Conservation (phyloP, 1,140 invertebrate species). For the Araneus ventricosus region DNA sequence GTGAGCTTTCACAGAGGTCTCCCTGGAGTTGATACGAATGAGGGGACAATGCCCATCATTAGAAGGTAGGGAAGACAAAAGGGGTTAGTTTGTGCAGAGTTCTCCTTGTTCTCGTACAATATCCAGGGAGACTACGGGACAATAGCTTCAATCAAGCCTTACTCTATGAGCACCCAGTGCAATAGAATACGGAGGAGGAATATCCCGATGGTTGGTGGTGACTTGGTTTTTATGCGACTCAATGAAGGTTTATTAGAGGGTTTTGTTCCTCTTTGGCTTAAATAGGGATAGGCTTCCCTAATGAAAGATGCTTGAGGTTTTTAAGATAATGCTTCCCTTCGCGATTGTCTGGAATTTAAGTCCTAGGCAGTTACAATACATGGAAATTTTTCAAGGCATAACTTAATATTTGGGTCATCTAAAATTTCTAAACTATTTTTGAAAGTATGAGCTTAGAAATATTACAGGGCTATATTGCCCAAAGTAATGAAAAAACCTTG, state of each 20-base stretch:
- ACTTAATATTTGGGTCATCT: too few species aligned
- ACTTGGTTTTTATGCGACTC: not conserved
- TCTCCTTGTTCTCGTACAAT: conserved; percentile 43
- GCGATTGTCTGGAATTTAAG: not conserved
- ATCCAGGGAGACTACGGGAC: conserved; percentile 27
- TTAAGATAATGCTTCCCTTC: not conserved
- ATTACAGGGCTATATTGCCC: too few species aligned
- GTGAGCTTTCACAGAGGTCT: not conserved
- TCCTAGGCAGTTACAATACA: not conserved
- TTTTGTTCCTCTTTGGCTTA: conserved; percentile 4
- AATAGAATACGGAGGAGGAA: not conserved
- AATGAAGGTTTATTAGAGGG: conserved; percentile 37
- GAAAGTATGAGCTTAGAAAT: too few species aligned
- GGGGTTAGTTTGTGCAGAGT: conserved; percentile 35
- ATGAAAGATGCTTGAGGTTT: not conserved
- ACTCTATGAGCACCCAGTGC: not conserved
- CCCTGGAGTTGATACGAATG: conserved; percentile 27
- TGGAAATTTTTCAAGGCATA: not conserved
- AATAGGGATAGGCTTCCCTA: not conserved
- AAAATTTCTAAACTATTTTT: too few species aligned
- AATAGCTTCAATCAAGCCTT: conserved; percentile 41
- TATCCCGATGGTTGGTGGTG: not conserved
- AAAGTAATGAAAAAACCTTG: too few species aligned
- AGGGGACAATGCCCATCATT: conserved; percentile 50
- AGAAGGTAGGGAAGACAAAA: conserved; percentile 35